Evolutionary conservation across 2,888 invertebrate species (phyloP).

Genomic region (Nasonia oneida): DNA sequence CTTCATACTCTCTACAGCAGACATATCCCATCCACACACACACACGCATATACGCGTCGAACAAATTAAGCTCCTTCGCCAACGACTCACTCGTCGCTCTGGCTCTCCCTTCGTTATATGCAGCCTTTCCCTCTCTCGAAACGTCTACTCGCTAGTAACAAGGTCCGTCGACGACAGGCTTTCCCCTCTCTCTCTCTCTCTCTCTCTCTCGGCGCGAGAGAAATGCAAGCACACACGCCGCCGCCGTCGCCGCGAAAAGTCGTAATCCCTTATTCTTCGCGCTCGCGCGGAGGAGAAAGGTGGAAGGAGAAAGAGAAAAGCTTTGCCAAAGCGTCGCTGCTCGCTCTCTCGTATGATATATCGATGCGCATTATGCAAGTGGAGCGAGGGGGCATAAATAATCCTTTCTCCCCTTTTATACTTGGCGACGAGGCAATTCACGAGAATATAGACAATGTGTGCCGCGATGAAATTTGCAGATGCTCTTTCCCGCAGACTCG

Average conservation of each 20-base stretch:
- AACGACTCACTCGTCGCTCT: slow-evolving; percentile 30
- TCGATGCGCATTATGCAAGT: slow-evolving; percentile 67
- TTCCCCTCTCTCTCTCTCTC: neutral
- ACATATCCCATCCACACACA: neutral
- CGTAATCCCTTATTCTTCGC: slow-evolving; percentile 38
- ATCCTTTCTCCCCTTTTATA: slow-evolving; percentile 36
- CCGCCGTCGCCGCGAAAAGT: slow-evolving; percentile 31
- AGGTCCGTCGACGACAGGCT: neutral
- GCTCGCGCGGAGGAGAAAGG: neutral
- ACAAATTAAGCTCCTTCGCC: slow-evolving; percentile 57
- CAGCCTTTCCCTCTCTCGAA: slow-evolving; percentile 26
- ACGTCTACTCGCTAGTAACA: slow-evolving; percentile 44
- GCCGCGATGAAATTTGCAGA: slow-evolving; percentile 21
- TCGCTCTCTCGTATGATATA: slow-evolving; percentile 62
- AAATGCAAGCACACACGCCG: slow-evolving; percentile 18
- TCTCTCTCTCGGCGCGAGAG: neutral
- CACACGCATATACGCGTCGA: slow-evolving; percentile 37
- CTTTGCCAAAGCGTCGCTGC: slow-evolving; percentile 58
- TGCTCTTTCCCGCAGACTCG: neutral
- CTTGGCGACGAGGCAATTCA: slow-evolving; percentile 31
- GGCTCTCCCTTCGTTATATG: slow-evolving; percentile 36
- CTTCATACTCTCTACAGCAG: neutral
- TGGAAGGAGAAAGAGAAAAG: neutral
- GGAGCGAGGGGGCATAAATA: slow-evolving; percentile 65
- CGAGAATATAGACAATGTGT: slow-evolving; percentile 36